Percentiles rank a stretch among this genome's conserved stretches.
These are phyloP conservation scores for Luperina nickerlii DNA, from an alignment of 2,888 invertebrate species.

Conservation along the genomic window DNA sequence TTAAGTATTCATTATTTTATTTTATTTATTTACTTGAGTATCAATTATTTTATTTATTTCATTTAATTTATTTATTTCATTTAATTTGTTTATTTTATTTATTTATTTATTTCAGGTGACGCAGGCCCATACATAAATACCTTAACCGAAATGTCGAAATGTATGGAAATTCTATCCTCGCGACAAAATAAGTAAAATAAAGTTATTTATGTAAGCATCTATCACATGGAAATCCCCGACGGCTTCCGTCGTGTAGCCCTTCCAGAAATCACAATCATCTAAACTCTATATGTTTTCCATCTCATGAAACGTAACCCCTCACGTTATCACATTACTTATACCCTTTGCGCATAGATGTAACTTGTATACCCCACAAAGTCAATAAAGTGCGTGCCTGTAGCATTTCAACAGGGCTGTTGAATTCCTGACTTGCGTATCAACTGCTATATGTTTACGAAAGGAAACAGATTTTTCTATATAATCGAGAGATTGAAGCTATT, in stretches of 20 bases:
- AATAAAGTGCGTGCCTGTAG: constrained; percentile 20
- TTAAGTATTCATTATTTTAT: no score
- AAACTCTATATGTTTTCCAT: neutral
- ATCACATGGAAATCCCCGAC: no score
- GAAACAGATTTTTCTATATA: no score
- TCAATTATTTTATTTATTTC: no score
- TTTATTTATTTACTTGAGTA: no score
- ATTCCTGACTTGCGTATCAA: neutral
- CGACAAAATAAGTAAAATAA: neutral
- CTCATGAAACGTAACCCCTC: neutral
- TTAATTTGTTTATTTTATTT: no score
- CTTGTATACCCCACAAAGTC: constrained; percentile 4
- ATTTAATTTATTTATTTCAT: no score
- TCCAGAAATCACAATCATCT: neutral
- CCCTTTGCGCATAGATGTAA: constrained; percentile 5
- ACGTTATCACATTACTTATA: neutral
- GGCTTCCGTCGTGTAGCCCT: neutral
- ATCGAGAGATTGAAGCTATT: no score
- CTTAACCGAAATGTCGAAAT: no score
- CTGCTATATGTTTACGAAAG: neutral
- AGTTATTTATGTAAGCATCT: neutral
- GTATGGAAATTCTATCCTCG: no score
- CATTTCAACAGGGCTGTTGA: neutral
- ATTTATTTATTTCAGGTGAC: no score
- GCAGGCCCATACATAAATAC: no score